Percentiles rank a stretch among this genome's conserved stretches.
These are phyloP conservation scores for Dendroctonus valens DNA, from an alignment of 1,140 invertebrate genomes.

Conservation along the genomic window DNA sequence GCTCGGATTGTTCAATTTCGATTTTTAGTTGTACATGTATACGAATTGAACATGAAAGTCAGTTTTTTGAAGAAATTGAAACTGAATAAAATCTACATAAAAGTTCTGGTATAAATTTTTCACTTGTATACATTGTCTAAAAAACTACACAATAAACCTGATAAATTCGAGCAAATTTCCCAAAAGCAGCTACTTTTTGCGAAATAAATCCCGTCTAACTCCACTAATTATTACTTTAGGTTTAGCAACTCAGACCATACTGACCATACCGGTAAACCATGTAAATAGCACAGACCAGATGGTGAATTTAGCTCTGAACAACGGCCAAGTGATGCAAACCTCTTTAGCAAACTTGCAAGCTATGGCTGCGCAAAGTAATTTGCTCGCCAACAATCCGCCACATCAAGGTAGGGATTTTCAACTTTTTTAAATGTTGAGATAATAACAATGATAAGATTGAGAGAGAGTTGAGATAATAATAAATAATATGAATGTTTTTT, in stretches of 20 bases:
- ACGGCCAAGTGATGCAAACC: constrained; percentile 81
- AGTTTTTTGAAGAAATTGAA: too few relatives aligned
- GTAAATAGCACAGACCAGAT: constrained; percentile 78
- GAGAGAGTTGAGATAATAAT: too few relatives aligned
- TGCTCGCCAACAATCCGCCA: constrained; percentile 44
- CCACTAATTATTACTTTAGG: constrained; percentile 55
- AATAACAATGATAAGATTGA: too few relatives aligned
- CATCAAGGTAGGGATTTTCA: constrained; percentile 38
- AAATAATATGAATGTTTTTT: constrained; percentile 20
- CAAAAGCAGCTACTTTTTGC: too few relatives aligned
- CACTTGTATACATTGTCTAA: neutral
- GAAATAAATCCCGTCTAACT: too few relatives aligned
- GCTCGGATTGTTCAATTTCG: too few relatives aligned
- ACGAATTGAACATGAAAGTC: too few relatives aligned
- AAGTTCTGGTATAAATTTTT: too few relatives aligned
- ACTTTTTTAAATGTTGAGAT: neutral
- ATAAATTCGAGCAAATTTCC: too few relatives aligned
- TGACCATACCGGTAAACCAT: constrained; percentile 87
- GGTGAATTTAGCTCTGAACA: constrained; percentile 75
- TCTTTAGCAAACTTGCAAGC: constrained; percentile 78
- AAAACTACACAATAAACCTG: too few relatives aligned
- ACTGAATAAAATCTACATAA: too few relatives aligned
- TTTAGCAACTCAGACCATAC: constrained; percentile 88
- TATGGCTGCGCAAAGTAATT: constrained; percentile 64
- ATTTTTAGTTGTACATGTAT: too few relatives aligned